phyloP scores from a whole-genome alignment of 2,888 invertebrate species.

The Cerceris ruficornis region DNA sequence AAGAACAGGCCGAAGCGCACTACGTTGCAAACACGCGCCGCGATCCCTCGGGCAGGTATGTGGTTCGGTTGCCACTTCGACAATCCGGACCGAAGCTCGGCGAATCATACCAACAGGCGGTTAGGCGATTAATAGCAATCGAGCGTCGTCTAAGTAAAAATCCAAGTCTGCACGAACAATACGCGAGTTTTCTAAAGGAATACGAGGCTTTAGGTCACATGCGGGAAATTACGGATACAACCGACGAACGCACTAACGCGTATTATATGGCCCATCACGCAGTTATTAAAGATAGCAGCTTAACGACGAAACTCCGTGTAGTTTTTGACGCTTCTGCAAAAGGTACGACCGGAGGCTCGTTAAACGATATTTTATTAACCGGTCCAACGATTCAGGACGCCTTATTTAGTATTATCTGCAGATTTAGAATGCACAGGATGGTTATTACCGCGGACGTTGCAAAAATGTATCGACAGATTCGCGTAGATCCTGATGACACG shows the following conservation, averaged over 20 bases:
- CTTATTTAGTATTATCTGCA: background rate
- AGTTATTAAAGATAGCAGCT: background rate
- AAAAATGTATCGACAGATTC: conserved; percentile 12
- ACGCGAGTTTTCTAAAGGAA: background rate
- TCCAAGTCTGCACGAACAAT: background rate
- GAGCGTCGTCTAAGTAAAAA: background rate
- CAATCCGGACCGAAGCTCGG: background rate
- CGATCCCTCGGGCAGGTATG: background rate
- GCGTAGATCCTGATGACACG: background rate
- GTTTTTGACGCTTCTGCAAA: conserved; percentile 9
- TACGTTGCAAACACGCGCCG: background rate
- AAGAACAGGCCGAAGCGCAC: background rate
- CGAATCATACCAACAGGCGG: background rate
- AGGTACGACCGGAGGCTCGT: background rate
- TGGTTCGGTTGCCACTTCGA: background rate
- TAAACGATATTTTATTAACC: background rate
- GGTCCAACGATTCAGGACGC: conserved; percentile 1
- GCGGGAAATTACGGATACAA: background rate
- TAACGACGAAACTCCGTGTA: background rate
- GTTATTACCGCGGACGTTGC: background rate
- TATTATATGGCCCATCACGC: conserved; percentile 11
- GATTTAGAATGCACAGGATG: background rate
- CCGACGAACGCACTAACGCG: background rate
- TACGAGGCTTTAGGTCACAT: background rate
- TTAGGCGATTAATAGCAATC: background rate